Evolutionary conservation across 1,140 invertebrate species (phyloP).

Genomic region (Drosophila nasuta): DNA sequence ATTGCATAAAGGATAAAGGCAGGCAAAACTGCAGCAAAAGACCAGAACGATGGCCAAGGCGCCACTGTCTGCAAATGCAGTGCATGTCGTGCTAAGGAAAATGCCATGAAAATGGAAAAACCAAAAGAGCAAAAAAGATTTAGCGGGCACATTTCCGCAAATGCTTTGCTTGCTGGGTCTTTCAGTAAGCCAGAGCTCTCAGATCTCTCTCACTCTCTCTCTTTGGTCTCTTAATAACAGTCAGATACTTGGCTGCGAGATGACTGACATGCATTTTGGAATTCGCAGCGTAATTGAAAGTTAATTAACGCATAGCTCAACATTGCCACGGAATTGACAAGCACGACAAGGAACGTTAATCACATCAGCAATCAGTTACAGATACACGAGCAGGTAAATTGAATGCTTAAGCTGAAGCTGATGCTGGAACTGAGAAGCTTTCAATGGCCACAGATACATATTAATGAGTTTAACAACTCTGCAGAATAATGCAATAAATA

Average conservation of each 20-base stretch:
- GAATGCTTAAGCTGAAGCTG: constrained; percentile 36
- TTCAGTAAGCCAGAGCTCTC: constrained; percentile 9
- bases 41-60: constrained; percentile 11
- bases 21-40: constrained; percentile 45
- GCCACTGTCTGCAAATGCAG: constrained; percentile 1
- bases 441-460: constrained; percentile 29
- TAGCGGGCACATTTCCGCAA: constrained; percentile 13
- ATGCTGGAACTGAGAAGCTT: constrained; percentile 33
- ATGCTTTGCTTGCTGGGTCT: neutral
- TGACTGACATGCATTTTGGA: constrained; percentile 50
- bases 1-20: constrained; percentile 68
- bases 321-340: constrained; percentile 30
- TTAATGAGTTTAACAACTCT: neutral
- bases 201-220: neutral
- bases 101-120: constrained; percentile 23
- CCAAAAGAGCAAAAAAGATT: constrained; percentile 21
- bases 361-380: constrained; percentile 48
- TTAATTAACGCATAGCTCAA: constrained; percentile 67
- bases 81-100: neutral
- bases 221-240: constrained; percentile 13
- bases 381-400: constrained; percentile 46
- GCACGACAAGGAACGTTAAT: constrained; percentile 58
- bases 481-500: constrained; percentile 3
- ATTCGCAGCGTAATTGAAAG: constrained; percentile 70
- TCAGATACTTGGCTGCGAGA: constrained; percentile 5